Evolutionary conservation across 1,140 invertebrate species (phyloP).

Genomic region (Augochlora pura): DNA sequence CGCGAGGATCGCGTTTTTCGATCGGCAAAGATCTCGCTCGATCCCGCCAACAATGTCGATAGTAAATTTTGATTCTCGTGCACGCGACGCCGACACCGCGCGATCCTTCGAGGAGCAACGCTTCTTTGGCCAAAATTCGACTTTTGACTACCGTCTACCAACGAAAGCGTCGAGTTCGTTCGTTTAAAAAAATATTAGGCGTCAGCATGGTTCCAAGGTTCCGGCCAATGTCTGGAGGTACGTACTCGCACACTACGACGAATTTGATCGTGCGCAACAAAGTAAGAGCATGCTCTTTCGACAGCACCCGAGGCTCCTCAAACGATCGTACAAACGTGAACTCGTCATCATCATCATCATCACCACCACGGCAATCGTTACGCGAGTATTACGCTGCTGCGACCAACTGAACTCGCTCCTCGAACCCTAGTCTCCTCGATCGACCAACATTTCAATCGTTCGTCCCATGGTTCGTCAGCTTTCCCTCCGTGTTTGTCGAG

Average conservation of each 20-base stretch:
- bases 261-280: not conserved
- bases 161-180: not conserved
- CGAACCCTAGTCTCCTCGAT: not conserved
- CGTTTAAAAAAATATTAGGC: not conserved
- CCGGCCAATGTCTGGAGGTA: not conserved
- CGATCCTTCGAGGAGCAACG: not conserved
- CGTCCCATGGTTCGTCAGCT: too few species aligned
- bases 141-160: not conserved
- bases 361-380: conserved; percentile 30
- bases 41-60: not conserved
- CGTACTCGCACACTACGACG: not conserved
- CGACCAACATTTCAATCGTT: too few species aligned
- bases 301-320: not conserved
- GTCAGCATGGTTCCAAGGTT: conserved; percentile 8
- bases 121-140: too few species aligned
- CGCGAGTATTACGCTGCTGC: conserved; percentile 43
- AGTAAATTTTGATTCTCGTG: conserved; percentile 36
- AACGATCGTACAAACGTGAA: conserved; percentile 6
- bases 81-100: not conserved
- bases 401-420: conserved; percentile 1
- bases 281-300: not conserved
- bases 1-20: not conserved
- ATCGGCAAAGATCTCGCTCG: not conserved
- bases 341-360: not conserved
- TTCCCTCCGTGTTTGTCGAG: too few species aligned